A percentile compares a stretch with the other conserved stretches of the same genome.
Evolutionary conservation across 2,888 invertebrate species (phyloP).

Genomic region (Acleris cristana): DNA sequence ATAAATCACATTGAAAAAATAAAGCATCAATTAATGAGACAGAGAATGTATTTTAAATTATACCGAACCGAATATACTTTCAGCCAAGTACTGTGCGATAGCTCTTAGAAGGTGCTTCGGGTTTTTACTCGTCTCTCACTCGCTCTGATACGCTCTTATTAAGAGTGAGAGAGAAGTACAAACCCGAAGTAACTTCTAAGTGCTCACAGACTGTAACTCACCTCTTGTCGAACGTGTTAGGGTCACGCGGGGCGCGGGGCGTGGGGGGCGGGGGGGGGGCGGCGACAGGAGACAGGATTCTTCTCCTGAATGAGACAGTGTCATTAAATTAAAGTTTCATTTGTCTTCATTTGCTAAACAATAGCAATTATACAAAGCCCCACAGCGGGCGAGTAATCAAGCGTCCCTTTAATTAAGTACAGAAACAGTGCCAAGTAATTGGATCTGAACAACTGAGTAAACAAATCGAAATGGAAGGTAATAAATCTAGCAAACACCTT

Average conservation of each 20-base stretch:
- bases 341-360: constrained; percentile 85
- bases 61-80: too few species aligned
- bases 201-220: too few species aligned
- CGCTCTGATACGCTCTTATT: too few species aligned
- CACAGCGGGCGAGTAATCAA: constrained; percentile 83
- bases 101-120: too few species aligned
- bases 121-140: too few species aligned
- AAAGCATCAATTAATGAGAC: too few species aligned
- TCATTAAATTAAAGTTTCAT: constrained; percentile 84
- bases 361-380: constrained; percentile 84
- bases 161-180: too few species aligned
- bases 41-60: too few species aligned
- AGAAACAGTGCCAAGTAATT: constrained; percentile 84
- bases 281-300: constrained; percentile 56
- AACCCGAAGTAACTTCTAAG: too few species aligned
- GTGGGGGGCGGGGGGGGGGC: constrained; percentile 56
- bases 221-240: too few species aligned
- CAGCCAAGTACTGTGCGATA: too few species aligned
- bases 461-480: constrained; percentile 83
- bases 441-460: constrained; percentile 84
- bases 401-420: constrained; percentile 84
- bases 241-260: constrained; percentile 42
- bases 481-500: constrained; percentile 83
- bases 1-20: too few species aligned
- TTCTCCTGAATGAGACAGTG: constrained; percentile 80